Evolutionary conservation across 2,797 vertebrate species (phyloP).

Genomic region (Psittacula echo): DNA sequence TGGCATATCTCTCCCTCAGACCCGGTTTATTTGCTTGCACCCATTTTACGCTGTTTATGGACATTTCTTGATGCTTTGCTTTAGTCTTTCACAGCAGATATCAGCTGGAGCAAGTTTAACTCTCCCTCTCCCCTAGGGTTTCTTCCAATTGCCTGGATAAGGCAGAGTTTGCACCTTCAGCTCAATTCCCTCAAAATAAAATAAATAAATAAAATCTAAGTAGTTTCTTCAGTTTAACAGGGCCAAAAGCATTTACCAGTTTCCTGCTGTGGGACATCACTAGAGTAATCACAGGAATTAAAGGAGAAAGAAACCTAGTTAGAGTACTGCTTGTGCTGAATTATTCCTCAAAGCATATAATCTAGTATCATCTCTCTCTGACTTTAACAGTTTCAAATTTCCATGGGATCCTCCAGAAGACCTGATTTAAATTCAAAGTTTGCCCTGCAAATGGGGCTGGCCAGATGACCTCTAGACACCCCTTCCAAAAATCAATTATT

Average conservation of each 20-base stretch:
- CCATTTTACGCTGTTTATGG: not conserved
- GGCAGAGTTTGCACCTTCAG: not conserved
- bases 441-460: not conserved
- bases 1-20: not conserved
- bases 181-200: not conserved
- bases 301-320: slow-evolving; percentile 5
- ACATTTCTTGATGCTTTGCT: not conserved
- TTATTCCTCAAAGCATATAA: not conserved
- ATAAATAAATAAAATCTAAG: not conserved
- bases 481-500: slow-evolving; percentile 5
- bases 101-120: not conserved
- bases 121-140: not conserved
- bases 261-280: not conserved
- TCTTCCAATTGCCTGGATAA: not conserved
- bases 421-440: slow-evolving; percentile 2
- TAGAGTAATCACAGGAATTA: slow-evolving; percentile 29
- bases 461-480: slow-evolving; percentile 1
- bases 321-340: not conserved
- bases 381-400: slow-evolving; percentile 25
- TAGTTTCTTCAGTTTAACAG: not conserved
- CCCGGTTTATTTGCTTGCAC: not conserved
- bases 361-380: not conserved
- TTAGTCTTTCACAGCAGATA: not conserved
- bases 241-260: not conserved
- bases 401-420: not conserved